Conservation (phyloP, 2,113 vertebrate genomes). For the Thunnus maccoyii region DNA sequence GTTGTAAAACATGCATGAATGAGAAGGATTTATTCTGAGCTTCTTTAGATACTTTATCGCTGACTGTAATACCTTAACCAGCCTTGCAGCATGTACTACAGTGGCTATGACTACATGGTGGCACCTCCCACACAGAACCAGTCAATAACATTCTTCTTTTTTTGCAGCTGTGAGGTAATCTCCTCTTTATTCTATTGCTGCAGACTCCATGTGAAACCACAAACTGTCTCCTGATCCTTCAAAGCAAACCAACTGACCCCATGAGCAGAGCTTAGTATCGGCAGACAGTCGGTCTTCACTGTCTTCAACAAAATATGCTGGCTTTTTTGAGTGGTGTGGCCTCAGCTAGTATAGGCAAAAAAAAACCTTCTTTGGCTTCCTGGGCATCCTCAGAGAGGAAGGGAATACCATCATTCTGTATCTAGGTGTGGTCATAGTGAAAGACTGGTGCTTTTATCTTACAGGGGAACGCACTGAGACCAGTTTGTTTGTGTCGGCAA, state of each 20-base stretch:
- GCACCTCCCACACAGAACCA: too few relatives aligned
- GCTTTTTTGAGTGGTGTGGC: neutral
- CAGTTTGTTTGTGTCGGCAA: neutral
- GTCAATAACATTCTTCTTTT: neutral
- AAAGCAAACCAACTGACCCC: neutral
- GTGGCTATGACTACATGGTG: too few relatives aligned
- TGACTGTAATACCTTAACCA: too few relatives aligned
- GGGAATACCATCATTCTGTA: neutral
- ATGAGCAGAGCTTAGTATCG: neutral
- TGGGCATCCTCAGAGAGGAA: neutral
- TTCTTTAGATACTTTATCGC: too few relatives aligned
- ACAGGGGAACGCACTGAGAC: neutral
- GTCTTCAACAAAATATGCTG: too few relatives aligned
- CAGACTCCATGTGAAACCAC: neutral
- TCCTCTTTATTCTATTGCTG: neutral
- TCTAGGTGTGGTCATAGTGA: conserved; percentile 5
- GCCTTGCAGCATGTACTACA: too few relatives aligned
- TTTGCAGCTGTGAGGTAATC: neutral
- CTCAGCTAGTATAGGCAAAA: neutral
- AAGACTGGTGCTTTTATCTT: neutral
- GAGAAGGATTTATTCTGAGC: too few relatives aligned
- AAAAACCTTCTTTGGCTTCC: neutral
- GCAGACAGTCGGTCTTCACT: too few relatives aligned
- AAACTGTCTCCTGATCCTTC: too few relatives aligned
- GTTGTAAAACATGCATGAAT: too few relatives aligned